These are phyloP conservation scores for Ctenochaetus hawaiiensis DNA, from an alignment of 2,797 vertebrate genomes.

Conservation along the genomic window DNA sequence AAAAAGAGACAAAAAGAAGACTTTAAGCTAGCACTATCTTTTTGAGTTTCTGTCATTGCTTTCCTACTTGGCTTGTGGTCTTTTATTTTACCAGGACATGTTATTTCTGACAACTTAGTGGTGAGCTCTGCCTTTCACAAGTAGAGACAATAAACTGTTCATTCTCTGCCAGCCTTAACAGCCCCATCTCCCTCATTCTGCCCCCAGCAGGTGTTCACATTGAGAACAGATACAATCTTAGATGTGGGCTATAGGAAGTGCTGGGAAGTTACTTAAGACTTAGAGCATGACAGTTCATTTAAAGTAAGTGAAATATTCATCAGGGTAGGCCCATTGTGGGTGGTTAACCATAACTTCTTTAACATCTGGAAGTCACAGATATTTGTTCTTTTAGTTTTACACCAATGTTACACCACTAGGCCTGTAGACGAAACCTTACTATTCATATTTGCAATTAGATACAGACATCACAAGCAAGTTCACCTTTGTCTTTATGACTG, in stretches of 20 bases:
- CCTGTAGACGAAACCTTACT: too few relatives aligned
- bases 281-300: conserved; percentile 46
- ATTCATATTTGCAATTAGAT: too few relatives aligned
- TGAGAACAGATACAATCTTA: conserved; percentile 61
- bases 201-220: conserved; percentile 63
- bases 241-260: conserved; percentile 63
- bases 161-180: conserved; percentile 44
- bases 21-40: not conserved
- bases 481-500: too few relatives aligned
- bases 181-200: conserved; percentile 58
- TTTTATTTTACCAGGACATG: conserved; percentile 19
- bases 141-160: conserved; percentile 54
- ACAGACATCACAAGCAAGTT: too few relatives aligned
- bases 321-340: conserved; percentile 19
- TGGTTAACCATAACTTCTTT: not conserved
- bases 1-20: too few relatives aligned
- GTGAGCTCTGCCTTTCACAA: conserved; percentile 25
- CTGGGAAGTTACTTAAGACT: conserved; percentile 57
- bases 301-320: conserved; percentile 29
- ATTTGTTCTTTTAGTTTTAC: not conserved
- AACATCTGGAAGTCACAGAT: conserved; percentile 3
- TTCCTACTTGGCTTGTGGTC: conserved; percentile 7
- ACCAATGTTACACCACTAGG: not conserved
- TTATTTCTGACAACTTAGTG: conserved; percentile 42
- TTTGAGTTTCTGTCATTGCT: conserved; percentile 14